Evolutionary conservation across 2,113 vertebrate species (phyloP), one percentile per base, ranked within the genome.

Genomic region (Emberiza fucata): DNA sequence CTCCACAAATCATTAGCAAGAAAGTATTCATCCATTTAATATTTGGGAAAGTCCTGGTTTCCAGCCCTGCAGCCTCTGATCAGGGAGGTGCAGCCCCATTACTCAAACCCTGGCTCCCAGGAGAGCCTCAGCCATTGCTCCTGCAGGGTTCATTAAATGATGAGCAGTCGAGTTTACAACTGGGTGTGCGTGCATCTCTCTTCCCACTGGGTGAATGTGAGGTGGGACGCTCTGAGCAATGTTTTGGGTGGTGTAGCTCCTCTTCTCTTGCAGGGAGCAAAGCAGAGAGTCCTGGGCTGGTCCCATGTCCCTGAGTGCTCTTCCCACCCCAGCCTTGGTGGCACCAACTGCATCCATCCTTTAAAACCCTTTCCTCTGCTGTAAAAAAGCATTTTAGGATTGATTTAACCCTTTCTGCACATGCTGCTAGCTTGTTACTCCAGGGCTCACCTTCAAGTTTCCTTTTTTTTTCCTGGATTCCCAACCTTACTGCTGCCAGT

Each of bases 1-100:
- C 60, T 48, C 63, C 11, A 69, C 16, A 60, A 71, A 37, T 25
- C 5, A 24, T 39, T 51, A 76, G 76, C n/a, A 64, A n/a, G 25
- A 53, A 88, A 81, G 63, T 15, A 3, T 19, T 44, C 10, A 14
- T 14, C 22, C 22, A 8, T 25, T 31, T 31, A 22, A 3, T 21
- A 51, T 54, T 81, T 40, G 48, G 19, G 27, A 6, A 33, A 13
- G 6, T 10, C 11, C 4, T 9, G 31, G 2, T 64, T 89, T 70
- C 18, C 72, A 75, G 50, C 35, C 33, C 40, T 50, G 60, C 50
- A 31, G 50, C 3, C 50, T 64, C 37, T 50, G 11, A 1, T 2
- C 47, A 8, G 56, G 9, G 29, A 1, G 29, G 5, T 7, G 40
- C 54, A 8, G 64, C 35, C 1, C 27, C 3, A 0, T 20, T 12